Conservation (phyloP, 2,113 vertebrate species). For the Symphodus melops region DNA sequence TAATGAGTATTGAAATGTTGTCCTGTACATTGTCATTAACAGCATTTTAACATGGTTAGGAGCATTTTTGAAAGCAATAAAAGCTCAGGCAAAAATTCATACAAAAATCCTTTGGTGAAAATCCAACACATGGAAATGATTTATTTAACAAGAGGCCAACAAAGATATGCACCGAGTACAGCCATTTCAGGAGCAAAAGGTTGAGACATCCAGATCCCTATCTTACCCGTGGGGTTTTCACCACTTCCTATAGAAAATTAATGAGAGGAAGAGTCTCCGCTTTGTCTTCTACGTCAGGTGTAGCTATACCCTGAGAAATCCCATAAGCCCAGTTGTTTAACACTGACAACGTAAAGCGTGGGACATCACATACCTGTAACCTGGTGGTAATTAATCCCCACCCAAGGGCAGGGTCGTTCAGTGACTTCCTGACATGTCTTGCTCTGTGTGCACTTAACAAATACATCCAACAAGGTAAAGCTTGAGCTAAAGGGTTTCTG, state of each 20-base stretch:
- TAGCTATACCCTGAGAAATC: neutral
- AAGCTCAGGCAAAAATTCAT: neutral
- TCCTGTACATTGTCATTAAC: neutral
- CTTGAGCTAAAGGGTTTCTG: neutral
- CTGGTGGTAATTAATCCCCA: neutral
- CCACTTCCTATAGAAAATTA: neutral
- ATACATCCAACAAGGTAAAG: neutral
- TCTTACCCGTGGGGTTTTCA: neutral
- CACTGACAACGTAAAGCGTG: neutral
- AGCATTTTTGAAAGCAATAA: neutral
- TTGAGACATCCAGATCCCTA: neutral
- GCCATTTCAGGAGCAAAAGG: neutral
- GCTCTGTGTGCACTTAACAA: neutral
- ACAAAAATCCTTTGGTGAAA: neutral
- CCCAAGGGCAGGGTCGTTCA: neutral
- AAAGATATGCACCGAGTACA: neutral
- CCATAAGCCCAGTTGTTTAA: constrained; percentile 4
- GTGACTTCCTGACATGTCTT: neutral
- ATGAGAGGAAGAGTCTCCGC: neutral
- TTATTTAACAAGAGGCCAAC: neutral
- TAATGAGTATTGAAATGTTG: neutral
- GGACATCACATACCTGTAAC: neutral
- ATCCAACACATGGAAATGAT: neutral
- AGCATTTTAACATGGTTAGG: neutral
- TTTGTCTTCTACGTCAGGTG: neutral